Conservation (phyloP, 1,140 invertebrate species). For the Muscidifurax raptorellus region DNA sequence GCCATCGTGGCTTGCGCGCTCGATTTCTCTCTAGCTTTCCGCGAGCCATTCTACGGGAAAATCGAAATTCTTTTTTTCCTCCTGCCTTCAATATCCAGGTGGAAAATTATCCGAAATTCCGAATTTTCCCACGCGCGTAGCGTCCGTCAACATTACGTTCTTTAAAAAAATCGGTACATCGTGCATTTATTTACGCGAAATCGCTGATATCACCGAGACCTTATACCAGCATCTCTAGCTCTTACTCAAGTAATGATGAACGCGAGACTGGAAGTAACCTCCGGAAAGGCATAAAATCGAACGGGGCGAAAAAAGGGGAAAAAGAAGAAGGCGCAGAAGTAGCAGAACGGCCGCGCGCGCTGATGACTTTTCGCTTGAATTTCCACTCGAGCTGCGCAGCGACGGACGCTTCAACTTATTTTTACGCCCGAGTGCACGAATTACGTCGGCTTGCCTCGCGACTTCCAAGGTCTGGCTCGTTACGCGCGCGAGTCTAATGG, state of each 20-base stretch:
- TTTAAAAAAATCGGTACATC: not conserved
- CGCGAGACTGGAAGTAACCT: not conserved
- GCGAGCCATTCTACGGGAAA: conserved; percentile 21
- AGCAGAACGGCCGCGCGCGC: not conserved
- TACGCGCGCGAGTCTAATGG: not conserved
- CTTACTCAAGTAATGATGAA: not conserved
- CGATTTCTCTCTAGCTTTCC: conserved; percentile 7
- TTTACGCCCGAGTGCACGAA: not conserved
- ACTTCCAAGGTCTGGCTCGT: not conserved
- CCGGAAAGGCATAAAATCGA: conserved; percentile 5
- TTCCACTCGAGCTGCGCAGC: too few relatives aligned
- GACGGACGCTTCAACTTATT: not conserved
- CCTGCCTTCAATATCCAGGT: not conserved
- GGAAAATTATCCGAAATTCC: conserved; percentile 19
- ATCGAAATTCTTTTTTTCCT: conserved; percentile 5
- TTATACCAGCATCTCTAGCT: too few relatives aligned
- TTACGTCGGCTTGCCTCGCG: not conserved
- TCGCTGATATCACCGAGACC: not conserved
- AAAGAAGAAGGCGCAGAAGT: not conserved
- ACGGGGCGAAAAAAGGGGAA: not conserved
- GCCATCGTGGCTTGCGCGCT: not conserved
- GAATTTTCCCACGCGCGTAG: not conserved
- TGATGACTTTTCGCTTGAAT: conserved; percentile 7
- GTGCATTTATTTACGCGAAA: too few relatives aligned
- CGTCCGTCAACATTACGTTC: not conserved